These are phyloP conservation scores for Trinorchestia longiramus DNA, from an alignment of 1,140 invertebrate species.

Conservation along the genomic window DNA sequence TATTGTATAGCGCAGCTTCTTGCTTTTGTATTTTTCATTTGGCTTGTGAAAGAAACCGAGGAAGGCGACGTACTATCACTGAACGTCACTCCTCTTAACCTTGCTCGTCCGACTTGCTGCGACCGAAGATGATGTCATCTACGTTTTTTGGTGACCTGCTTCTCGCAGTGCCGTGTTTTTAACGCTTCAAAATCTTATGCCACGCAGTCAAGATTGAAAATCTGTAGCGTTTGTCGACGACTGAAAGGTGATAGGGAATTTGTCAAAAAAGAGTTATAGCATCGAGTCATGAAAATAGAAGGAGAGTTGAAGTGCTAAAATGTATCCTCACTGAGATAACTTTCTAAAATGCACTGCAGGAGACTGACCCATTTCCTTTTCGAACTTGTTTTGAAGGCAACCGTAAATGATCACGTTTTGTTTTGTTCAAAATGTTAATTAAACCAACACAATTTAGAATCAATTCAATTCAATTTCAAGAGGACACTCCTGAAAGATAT, in stretches of 20 bases:
- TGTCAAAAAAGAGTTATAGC: neutral
- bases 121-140: neutral
- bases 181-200: neutral
- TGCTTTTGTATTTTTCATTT: neutral
- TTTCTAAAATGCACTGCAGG: neutral
- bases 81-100: neutral
- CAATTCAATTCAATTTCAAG: neutral
- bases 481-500: neutral
- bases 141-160: neutral
- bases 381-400: neutral
- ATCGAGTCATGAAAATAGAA: neutral
- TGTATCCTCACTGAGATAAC: neutral
- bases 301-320: neutral
- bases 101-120: neutral
- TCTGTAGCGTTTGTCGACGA: neutral
- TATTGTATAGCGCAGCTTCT: neutral
- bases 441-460: neutral
- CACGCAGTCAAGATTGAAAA: neutral
- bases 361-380: neutral
- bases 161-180: neutral
- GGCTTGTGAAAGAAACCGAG: neutral
- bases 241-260: neutral
- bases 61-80: conserved; percentile 6
- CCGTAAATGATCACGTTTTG: neutral
- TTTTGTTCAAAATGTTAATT: neutral